These are phyloP conservation scores for Menura novaehollandiae DNA, from an alignment of 2,113 vertebrate species.

Conservation along the genomic window DNA sequence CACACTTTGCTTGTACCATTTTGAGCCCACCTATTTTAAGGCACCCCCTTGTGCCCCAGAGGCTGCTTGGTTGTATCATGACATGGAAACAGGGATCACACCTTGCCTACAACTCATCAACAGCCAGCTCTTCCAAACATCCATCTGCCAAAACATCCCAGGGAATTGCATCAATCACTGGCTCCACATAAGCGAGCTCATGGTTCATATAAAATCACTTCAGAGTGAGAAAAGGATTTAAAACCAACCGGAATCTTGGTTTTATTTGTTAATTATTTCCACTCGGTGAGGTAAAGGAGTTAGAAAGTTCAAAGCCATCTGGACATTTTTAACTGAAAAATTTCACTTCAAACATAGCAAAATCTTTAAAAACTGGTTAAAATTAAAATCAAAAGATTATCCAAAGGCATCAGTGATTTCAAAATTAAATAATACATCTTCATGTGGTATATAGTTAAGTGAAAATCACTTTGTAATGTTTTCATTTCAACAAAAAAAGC, in stretches of 20 bases:
- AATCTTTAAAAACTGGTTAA: background rate
- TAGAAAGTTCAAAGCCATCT: background rate
- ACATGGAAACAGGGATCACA: background rate
- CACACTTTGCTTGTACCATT: background rate
- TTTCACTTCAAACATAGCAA: background rate
- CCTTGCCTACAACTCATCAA: background rate
- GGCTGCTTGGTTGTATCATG: background rate
- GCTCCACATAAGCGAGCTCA: background rate
- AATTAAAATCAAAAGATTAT: background rate
- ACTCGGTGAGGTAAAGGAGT: background rate
- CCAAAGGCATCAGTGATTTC: background rate
- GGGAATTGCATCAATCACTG: background rate
- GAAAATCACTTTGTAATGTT: background rate
- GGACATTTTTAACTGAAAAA: background rate
- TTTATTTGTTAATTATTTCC: background rate
- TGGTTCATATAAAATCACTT: background rate
- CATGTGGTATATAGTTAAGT: background rate
- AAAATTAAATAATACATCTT: background rate
- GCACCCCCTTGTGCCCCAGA: background rate
- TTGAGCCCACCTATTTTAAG: background rate
- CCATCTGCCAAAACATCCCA: background rate
- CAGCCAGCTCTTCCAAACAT: background rate
- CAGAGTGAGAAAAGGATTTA: background rate
- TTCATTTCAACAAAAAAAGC: background rate
- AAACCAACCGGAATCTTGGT: background rate